Conservation (phyloP, 1,140 invertebrate genomes). For the Heliconius nattereri region DNA sequence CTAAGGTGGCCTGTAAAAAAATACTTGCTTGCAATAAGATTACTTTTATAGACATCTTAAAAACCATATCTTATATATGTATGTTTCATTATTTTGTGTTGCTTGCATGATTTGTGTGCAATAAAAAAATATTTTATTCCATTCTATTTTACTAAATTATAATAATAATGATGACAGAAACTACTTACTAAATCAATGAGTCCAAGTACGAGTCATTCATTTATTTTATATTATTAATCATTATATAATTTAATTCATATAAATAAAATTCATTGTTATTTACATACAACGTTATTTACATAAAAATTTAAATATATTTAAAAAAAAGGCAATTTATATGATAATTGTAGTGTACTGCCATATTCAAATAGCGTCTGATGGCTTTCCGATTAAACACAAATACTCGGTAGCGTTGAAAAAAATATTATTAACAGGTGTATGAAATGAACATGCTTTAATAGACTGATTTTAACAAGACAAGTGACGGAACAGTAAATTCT, state of each 20-base stretch:
- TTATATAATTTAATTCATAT: neutral
- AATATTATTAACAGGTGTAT: slow-evolving; percentile 57
- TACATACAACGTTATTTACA: neutral
- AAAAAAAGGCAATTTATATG: slow-evolving; percentile 35
- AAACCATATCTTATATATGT: no score
- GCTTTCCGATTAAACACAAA: slow-evolving; percentile 38
- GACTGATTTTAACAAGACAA: slow-evolving; percentile 69
- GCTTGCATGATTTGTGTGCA: no score
- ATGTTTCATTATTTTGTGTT: no score
- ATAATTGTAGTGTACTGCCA: slow-evolving; percentile 23
- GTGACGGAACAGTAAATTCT: slow-evolving; percentile 45
- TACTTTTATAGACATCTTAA: no score
- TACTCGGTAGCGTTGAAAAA: slow-evolving; percentile 36
- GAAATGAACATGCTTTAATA: slow-evolving; percentile 61
- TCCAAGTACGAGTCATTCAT: no score
- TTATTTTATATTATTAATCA: no score
- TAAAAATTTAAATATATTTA: slow-evolving; percentile 1
- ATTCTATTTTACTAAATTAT: no score
- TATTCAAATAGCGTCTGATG: slow-evolving; percentile 33
- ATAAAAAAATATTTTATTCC: no score
- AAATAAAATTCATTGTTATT: neutral
- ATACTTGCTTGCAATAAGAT: no score
- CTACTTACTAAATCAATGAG: no score
- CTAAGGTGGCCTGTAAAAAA: no score
- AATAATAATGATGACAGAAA: no score